Evolutionary conservation across 2,797 vertebrate species (phyloP), one percentile per base, ranked within the genome.

Genomic region (Sebastolobus altivelis): DNA sequence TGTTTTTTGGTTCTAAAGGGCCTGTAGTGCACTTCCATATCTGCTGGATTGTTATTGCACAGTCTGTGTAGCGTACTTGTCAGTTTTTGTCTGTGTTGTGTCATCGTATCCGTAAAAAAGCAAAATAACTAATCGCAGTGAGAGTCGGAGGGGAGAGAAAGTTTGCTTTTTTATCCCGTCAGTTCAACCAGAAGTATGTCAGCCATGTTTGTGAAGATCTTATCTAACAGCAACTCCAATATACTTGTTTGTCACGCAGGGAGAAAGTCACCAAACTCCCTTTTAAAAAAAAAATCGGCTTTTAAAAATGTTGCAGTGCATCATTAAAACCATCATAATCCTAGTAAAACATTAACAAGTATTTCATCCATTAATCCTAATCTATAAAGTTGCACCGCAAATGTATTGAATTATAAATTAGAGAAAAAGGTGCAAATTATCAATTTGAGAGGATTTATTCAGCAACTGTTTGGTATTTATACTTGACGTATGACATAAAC

Each of bases 201-300:
- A 46, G 43, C 43, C 16, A 46, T 18, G 43, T 46, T 46, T 46
- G 43, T 46, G 43, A 46, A 46, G 43, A 46, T 46, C 3, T 46
- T 46, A 46, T 46, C 43, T 46, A 8, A 46, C 16, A 46, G 43
- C 43, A 46, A 46, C 0, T 46, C 6, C 43, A 46, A 18, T 46
- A 46, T 46, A 46, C 43, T 46, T 2, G 43, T 46, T 46, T 46
- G 0, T 46, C 43, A 46, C 0, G 0, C 43, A 16, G 40, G 40
- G 14, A 18, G 20, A 52, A n/a, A 52, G 14, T 52, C 49, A 52
- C 49, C 18, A n/a, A 52, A 52, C 46, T 52, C 46, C 46, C 1
- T 52, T 38, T 52, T 6, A 16, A 46, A 46, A 46, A 16, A 46
- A 46, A 46, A 18, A 43, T 43, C 13, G 7, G 33, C 33, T 31